Evolutionary conservation across 2,113 vertebrate species (phyloP).

Genomic region (Labeo catla): DNA sequence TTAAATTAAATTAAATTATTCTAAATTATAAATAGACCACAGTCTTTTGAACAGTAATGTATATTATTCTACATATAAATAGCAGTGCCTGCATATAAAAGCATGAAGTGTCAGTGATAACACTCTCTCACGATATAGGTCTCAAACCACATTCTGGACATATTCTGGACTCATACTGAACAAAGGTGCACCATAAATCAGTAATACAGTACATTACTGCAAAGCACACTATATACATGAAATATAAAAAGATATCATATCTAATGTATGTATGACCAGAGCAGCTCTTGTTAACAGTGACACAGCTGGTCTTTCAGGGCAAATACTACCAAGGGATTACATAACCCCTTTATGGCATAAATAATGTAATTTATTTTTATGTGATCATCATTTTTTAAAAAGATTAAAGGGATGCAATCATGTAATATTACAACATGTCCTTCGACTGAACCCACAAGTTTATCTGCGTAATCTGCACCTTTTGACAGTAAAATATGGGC

Average conservation of each 20-base stretch:
- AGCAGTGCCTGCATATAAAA: background rate
- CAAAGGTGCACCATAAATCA: background rate
- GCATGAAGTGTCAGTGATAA: background rate
- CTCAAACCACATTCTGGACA: background rate
- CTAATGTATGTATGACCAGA: background rate
- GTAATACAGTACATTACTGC: background rate
- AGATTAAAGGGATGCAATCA: constrained; percentile 15
- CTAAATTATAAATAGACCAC: too few relatives aligned
- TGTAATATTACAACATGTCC: background rate
- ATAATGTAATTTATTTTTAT: constrained; percentile 28
- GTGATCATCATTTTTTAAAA: constrained; percentile 1
- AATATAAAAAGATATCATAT: background rate
- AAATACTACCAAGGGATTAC: constrained; percentile 26
- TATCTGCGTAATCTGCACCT: background rate
- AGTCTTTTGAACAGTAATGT: background rate
- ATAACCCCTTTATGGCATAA: background rate
- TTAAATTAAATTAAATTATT: too few relatives aligned
- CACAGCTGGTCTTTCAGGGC: constrained; percentile 9
- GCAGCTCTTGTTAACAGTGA: background rate
- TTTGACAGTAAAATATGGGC: background rate
- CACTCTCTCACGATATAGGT: background rate
- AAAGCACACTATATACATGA: background rate
- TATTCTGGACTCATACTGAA: background rate
- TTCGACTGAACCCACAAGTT: background rate
- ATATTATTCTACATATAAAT: background rate